Base-by-base conservation (phyloP, 1,140 invertebrate species). In the Drosophila bipectinata region DNA sequence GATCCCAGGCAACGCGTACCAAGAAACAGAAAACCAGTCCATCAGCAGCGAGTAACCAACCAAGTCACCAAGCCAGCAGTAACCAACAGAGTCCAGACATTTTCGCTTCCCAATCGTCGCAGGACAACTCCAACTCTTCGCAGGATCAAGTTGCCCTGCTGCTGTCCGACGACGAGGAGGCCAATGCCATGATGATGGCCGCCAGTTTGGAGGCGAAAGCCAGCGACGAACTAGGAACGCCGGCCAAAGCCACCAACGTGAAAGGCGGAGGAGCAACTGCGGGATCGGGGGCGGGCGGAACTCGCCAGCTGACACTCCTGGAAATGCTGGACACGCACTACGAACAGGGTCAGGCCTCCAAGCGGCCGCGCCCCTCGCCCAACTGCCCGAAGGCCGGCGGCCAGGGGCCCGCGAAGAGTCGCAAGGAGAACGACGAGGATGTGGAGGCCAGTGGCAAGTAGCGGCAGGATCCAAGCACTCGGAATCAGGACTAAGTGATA, bases 251-350 rank as follows among this genome's bases (percentile, higher is more conserved):
- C 6, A n/a, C 14, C 32, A 32, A 32, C 9, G 32, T 1, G 9
- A 32, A 32, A 32, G 32, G 8, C 2, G 30, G 8, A 32, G 30
- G 30, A 32, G 30, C 8, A n/a, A 12, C 24, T 8, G 15, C 4
- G 6, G n/a, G 10, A 32, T 8, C 49, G 28, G 30, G n/a, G 21
- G 18, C 14, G 32, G 1, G 30, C 12, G 51, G 28, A 44, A 15
- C 3, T 2, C 67, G 83, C 0, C 82, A 87, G 28, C 15, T 68
- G 41, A 72, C 74, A 0, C 53, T 87, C 9, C 56, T 88, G 12
- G 82, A 87, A 12, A 87, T 87, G 82, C 71, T 87, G 21, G 82
- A 87, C 32, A 52, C 47, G 0, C 83, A 82, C 48, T 87, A 87
- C 28, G 83, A 88, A 9, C 66, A 82, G 57, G 83, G 78, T 0